These are phyloP conservation scores for Nezara viridula DNA, from an alignment of 2,888 invertebrate species.

Conservation along the genomic window DNA sequence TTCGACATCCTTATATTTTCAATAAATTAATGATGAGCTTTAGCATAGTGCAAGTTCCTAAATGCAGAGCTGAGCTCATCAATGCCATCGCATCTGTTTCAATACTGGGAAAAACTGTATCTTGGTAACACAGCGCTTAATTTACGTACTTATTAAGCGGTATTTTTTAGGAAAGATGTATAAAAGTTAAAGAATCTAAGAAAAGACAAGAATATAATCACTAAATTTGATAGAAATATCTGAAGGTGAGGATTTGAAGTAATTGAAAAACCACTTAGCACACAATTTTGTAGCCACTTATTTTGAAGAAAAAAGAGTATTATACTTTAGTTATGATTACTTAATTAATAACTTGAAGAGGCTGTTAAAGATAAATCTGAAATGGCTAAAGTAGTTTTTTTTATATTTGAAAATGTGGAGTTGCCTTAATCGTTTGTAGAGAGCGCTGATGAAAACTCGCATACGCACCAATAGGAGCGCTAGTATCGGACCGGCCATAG, in stretches of 20 bases:
- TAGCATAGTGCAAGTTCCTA: too few relatives aligned
- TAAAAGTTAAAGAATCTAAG: too few relatives aligned
- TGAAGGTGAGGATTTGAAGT: neutral
- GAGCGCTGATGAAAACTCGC: neutral
- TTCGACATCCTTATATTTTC: neutral
- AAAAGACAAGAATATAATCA: neutral
- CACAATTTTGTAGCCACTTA: neutral
- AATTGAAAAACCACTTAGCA: neutral
- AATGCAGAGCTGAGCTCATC: too few relatives aligned
- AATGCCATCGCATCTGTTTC: too few relatives aligned
- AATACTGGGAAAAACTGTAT: too few relatives aligned
- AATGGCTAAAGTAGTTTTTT: neutral
- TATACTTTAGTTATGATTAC: neutral
- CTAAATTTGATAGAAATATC: neutral
- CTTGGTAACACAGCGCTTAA: too few relatives aligned
- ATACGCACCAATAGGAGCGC: constrained; percentile 35
- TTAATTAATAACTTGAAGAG: neutral
- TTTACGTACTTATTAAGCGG: too few relatives aligned
- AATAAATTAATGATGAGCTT: too few relatives aligned
- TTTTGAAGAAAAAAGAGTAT: neutral
- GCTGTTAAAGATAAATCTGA: neutral
- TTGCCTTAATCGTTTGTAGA: neutral
- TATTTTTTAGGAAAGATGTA: too few relatives aligned
- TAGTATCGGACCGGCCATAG: constrained; percentile 59
- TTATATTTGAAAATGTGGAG: neutral